phyloP scores from a whole-genome alignment of 2,797 vertebrate species.

The Sebastes diaconus region DNA sequence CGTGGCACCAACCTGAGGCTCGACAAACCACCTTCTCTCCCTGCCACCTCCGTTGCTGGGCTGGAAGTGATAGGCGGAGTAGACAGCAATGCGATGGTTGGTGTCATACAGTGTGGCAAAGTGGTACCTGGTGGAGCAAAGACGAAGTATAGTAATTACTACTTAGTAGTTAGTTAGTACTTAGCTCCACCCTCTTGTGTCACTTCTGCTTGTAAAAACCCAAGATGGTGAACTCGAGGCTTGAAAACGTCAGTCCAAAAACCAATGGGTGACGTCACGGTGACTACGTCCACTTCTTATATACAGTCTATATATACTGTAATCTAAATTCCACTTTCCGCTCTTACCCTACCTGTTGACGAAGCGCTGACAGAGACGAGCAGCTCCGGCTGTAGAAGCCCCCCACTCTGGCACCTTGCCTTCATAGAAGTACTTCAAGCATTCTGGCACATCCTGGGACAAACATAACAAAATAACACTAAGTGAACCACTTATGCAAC shows the following conservation, averaged over 20 bases:
- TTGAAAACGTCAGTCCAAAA: too few relatives aligned
- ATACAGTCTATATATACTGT: too few relatives aligned
- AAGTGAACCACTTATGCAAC: not conserved
- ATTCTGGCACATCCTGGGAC: conserved; percentile 67
- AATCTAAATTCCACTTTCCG: not conserved
- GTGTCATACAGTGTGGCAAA: conserved; percentile 84
- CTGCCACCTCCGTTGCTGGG: conserved; percentile 79
- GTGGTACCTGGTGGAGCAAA: conserved; percentile 68
- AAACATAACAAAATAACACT: not conserved
- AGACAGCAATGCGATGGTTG: conserved; percentile 75
- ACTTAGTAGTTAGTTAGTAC: too few relatives aligned
- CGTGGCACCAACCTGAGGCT: conserved; percentile 77
- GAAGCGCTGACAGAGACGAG: conserved; percentile 77
- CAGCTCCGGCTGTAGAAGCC: conserved; percentile 35
- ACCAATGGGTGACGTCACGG: too few relatives aligned
- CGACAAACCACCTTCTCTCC: conserved; percentile 81
- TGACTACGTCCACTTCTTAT: too few relatives aligned
- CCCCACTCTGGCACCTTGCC: conserved; percentile 75
- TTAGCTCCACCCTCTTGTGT: too few relatives aligned
- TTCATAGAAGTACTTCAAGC: conserved; percentile 76
- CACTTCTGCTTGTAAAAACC: too few relatives aligned
- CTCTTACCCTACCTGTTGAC: conserved; percentile 63
- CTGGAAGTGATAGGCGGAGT: conserved; percentile 80
- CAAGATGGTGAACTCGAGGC: too few relatives aligned
- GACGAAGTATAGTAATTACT: not conserved